Conservation (phyloP, 2,113 vertebrate species). For the Chlorodrepanis virens region DNA sequence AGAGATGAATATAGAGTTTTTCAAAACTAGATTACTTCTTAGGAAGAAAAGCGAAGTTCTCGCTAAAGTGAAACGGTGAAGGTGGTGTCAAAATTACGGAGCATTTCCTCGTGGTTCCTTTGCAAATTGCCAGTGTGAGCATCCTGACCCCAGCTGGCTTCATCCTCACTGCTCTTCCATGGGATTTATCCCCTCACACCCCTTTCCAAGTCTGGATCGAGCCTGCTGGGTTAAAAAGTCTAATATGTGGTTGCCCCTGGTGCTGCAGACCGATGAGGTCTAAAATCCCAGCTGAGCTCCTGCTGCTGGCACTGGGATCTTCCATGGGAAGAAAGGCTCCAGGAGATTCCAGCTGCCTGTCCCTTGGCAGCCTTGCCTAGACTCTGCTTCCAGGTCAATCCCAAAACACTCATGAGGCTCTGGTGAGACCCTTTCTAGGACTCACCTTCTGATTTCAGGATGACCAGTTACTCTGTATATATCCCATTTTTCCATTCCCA, state of each 20-base stretch:
- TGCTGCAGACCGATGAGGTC: background rate
- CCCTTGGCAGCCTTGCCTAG: background rate
- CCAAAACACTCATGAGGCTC: background rate
- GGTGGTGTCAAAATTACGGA: background rate
- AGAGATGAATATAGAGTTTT: constrained; percentile 62
- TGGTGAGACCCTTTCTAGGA: background rate
- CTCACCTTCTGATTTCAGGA: background rate
- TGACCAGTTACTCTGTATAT: background rate
- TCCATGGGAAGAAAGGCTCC: background rate
- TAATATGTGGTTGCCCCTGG: background rate
- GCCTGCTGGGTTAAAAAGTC: background rate
- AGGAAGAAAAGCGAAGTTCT: background rate
- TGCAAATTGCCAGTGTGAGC: background rate
- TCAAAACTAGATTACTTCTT: constrained; percentile 54
- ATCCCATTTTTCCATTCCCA: background rate
- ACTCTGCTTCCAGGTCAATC: background rate
- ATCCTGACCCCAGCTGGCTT: background rate
- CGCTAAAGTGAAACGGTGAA: background rate
- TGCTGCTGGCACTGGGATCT: background rate
- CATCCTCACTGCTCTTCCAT: background rate
- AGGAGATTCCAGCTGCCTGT: background rate
- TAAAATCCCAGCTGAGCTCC: constrained; percentile 1
- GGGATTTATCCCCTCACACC: background rate
- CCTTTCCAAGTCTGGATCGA: background rate
- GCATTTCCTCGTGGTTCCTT: no score